A percentile compares a stretch with the other conserved stretches of the same genome.
Conservation (phyloP, 2,888 invertebrate species). For the Sinopyrophorus schimmeli region DNA sequence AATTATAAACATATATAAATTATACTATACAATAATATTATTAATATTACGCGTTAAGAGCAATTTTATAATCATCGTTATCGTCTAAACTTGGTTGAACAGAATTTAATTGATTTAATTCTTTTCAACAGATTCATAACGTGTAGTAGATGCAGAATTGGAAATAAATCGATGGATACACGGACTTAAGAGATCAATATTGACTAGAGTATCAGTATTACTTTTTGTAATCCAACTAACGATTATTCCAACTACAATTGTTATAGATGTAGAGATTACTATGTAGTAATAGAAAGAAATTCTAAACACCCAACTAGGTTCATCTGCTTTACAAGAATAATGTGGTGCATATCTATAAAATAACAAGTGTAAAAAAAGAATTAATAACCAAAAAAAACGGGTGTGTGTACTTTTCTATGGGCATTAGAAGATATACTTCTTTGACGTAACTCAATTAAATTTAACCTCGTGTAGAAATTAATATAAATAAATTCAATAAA, state of each 20-base stretch:
- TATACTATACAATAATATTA: too few species aligned
- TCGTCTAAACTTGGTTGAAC: too few species aligned
- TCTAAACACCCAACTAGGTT: conserved; percentile 1
- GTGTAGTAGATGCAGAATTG: not conserved
- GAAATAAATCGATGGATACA: conserved; percentile 4
- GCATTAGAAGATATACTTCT: not conserved
- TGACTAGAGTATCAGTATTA: conserved; percentile 59
- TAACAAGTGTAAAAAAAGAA: too few species aligned
- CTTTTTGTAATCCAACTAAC: conserved; percentile 23
- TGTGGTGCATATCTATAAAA: too few species aligned
- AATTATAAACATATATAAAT: too few species aligned
- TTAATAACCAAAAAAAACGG: too few species aligned
- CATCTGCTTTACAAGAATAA: not conserved
- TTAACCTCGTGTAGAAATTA: too few species aligned
- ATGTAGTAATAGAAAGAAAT: conserved; percentile 35
- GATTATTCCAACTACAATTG: conserved; percentile 22
- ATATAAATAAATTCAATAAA: too few species aligned
- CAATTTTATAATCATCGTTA: too few species aligned
- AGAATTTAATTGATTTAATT: too few species aligned
- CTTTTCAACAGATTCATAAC: conserved; percentile 5
- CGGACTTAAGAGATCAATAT: conserved; percentile 64
- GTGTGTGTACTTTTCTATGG: not conserved
- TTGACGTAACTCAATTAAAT: not conserved
- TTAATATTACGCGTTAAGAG: too few species aligned
- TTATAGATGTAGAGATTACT: conserved; percentile 16